Conservation (phyloP, 2,888 invertebrate species). For the Plebejus argus region DNA sequence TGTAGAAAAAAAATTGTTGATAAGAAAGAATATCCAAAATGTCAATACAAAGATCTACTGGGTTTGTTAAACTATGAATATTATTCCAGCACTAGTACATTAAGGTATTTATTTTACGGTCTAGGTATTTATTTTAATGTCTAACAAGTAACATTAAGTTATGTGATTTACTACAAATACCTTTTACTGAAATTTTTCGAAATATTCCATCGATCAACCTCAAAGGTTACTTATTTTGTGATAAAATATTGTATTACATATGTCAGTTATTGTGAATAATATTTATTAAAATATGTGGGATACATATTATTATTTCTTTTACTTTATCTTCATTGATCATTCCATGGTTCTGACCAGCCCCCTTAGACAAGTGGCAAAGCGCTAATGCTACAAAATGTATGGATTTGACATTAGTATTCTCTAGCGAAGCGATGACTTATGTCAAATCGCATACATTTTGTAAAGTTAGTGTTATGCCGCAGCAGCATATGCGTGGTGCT, state of each 20-base stretch:
- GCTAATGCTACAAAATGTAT: too few species aligned
- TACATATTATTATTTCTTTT: background rate
- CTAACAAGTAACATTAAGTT: constrained; percentile 42
- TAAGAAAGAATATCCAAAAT: background rate
- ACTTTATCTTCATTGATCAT: background rate
- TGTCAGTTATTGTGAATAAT: constrained; percentile 25
- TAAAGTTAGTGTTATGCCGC: too few species aligned
- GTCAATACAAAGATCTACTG: background rate
- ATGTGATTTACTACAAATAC: constrained; percentile 45
- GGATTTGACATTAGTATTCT: too few species aligned
- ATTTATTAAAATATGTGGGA: constrained; percentile 20
- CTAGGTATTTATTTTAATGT: constrained; percentile 13
- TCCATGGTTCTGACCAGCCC: too few species aligned
- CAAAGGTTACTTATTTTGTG: constrained; percentile 14
- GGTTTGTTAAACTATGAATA: constrained; percentile 18
- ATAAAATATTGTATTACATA: constrained; percentile 27
- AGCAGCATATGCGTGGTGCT: too few species aligned
- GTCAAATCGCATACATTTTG: too few species aligned
- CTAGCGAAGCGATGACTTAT: too few species aligned
- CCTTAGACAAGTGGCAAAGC: too few species aligned
- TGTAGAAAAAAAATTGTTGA: background rate
- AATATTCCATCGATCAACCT: constrained; percentile 19
- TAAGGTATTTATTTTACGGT: constrained; percentile 10
- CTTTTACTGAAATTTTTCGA: constrained; percentile 25
- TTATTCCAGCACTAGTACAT: background rate